These are phyloP conservation scores for Pyxicephalus adspersus DNA, from an alignment of 2,113 vertebrate genomes.

Conservation along the genomic window DNA sequence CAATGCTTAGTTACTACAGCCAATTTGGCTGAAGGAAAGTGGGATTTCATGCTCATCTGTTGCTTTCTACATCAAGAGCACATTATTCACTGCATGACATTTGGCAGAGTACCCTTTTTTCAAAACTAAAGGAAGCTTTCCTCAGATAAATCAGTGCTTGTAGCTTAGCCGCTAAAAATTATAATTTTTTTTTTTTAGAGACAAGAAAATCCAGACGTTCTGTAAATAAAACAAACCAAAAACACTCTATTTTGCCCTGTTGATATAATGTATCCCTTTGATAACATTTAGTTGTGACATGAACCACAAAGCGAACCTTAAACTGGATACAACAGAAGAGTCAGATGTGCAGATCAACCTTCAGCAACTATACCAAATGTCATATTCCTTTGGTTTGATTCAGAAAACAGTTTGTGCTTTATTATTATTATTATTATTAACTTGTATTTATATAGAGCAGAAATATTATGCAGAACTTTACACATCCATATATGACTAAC, in stretches of 20 bases:
- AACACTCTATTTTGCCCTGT: conserved; percentile 79
- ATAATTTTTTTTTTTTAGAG: no score
- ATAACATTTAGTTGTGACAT: conserved; percentile 74
- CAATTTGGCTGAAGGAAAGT: conserved; percentile 64
- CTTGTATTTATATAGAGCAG: no score
- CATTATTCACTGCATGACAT: conserved; percentile 71
- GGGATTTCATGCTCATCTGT: conserved; percentile 65
- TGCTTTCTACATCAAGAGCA: conserved; percentile 62
- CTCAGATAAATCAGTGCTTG: conserved; percentile 73
- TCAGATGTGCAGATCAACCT: no score
- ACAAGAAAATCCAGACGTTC: conserved; percentile 75
- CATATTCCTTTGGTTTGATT: no score
- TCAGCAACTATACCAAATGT: no score
- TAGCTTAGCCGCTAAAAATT: conserved; percentile 78
- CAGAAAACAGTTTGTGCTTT: no score
- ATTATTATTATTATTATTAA: no score
- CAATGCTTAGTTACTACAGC: no score
- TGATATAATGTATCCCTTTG: conserved; percentile 77
- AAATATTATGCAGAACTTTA: no score
- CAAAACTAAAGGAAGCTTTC: conserved; percentile 77
- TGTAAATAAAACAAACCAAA: conserved; percentile 83
- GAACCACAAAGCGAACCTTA: no score
- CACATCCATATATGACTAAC: no score
- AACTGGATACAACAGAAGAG: no score
- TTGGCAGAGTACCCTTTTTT: conserved; percentile 75